Conservation (phyloP, 1,140 invertebrate genomes). For the Pogonus chalceus region DNA sequence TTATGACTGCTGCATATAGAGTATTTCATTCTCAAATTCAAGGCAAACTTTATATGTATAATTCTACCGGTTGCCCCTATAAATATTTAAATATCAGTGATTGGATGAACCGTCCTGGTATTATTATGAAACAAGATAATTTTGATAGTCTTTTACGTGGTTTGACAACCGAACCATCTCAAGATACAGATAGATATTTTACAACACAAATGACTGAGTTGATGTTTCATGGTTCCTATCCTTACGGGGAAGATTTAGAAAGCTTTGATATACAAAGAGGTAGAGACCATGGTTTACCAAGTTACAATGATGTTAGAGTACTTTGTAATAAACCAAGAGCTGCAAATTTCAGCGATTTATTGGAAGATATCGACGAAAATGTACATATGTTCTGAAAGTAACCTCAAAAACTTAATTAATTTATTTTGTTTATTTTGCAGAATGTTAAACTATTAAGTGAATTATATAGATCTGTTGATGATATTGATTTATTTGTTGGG, state of each 20-base stretch:
- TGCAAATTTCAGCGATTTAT: constrained; percentile 55
- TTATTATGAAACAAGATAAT: constrained; percentile 38
- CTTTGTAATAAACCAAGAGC: constrained; percentile 64
- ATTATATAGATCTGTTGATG: constrained; percentile 34
- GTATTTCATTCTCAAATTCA: constrained; percentile 51
- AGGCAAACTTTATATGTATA: constrained; percentile 34
- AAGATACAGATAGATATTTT: constrained; percentile 53
- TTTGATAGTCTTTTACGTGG: constrained; percentile 53
- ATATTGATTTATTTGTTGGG: constrained; percentile 48
- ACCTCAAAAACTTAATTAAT: background rate
- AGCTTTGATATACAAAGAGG: constrained; percentile 76
- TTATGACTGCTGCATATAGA: constrained; percentile 50
- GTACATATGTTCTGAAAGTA: constrained; percentile 35
- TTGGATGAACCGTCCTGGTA: constrained; percentile 44
- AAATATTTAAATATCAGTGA: constrained; percentile 38
- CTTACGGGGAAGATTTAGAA: constrained; percentile 64
- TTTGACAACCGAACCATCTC: constrained; percentile 51
- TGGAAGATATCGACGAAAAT: constrained; percentile 50
- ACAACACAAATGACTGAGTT: constrained; percentile 57
- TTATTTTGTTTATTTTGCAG: constrained; percentile 21
- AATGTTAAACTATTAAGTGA: constrained; percentile 7
- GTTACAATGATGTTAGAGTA: constrained; percentile 65
- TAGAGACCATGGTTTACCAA: constrained; percentile 71
- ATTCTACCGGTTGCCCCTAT: constrained; percentile 37
- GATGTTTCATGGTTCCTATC: constrained; percentile 52